Conservation (phyloP, 2,113 vertebrate genomes). For the Varanus komodoensis region DNA sequence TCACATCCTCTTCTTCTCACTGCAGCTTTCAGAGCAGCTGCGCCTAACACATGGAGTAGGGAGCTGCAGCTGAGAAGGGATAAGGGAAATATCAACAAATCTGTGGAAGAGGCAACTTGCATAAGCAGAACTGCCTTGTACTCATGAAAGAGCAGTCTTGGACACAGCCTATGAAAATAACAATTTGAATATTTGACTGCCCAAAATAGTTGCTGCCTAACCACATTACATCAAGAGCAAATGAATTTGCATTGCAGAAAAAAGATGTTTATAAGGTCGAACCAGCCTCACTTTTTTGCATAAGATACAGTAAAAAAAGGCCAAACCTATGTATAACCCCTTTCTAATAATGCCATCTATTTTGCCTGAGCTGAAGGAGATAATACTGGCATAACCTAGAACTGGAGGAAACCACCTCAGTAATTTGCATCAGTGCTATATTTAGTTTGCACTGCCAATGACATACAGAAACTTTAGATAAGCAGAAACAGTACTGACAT, state of each 20-base stretch:
- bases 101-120: neutral
- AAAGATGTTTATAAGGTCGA: neutral
- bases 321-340: constrained; percentile 1
- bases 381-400: neutral
- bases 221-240: neutral
- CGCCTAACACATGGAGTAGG: neutral
- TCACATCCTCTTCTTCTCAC: neutral
- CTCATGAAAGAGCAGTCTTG: neutral
- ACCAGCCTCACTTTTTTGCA: neutral
- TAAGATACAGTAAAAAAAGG: constrained; percentile 1
- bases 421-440: neutral
- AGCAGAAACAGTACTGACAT: neutral
- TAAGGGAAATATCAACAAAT: neutral
- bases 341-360: neutral
- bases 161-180: neutral
- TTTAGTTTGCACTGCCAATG: neutral
- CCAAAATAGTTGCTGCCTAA: neutral
- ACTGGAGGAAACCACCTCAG: neutral
- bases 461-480: neutral
- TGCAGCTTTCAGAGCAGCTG: neutral
- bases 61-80: neutral
- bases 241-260: neutral
- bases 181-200: constrained; percentile 9
- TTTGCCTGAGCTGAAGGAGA: neutral
- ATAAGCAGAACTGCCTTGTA: neutral